phyloP scores from a whole-genome alignment of 2,888 invertebrate genomes.

The Megamerina dolium region DNA sequence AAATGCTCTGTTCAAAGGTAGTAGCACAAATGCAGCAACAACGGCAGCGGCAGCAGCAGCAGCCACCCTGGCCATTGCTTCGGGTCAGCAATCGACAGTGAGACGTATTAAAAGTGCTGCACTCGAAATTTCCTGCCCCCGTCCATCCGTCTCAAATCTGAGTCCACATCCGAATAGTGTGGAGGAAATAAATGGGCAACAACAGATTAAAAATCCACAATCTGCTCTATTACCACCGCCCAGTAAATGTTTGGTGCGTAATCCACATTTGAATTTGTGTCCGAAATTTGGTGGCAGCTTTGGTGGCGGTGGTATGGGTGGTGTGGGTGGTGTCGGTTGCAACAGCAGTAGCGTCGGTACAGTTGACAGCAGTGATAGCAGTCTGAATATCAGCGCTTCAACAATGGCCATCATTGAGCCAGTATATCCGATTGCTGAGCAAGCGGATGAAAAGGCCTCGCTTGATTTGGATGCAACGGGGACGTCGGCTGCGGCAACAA shows the following conservation, averaged over 20 bases:
- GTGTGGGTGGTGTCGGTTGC: too few species aligned
- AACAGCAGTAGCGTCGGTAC: constrained; percentile 22
- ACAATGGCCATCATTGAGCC: constrained; percentile 42
- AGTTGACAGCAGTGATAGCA: constrained; percentile 40
- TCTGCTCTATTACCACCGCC: constrained; percentile 62
- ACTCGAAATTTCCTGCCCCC: constrained; percentile 64
- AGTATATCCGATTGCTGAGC: constrained; percentile 76
- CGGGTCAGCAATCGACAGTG: constrained; percentile 43
- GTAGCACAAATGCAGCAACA: constrained; percentile 15
- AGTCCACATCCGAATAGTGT: constrained; percentile 78
- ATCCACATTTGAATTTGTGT: constrained; percentile 65
- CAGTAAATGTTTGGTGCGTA: constrained; percentile 63
- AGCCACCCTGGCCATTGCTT: constrained; percentile 10
- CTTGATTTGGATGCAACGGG: constrained; percentile 28
- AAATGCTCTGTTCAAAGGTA: constrained; percentile 38
- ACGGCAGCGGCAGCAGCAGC: constrained; percentile 21
- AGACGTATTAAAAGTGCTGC: constrained; percentile 66
- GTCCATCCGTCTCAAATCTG: constrained; percentile 63
- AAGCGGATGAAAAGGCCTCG: constrained; percentile 64
- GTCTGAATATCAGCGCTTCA: constrained; percentile 40
- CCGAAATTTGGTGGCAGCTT: constrained; percentile 50
- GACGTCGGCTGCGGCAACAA: too few species aligned
- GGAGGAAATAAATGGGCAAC: constrained; percentile 64
- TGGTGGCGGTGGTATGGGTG: constrained; percentile 26
- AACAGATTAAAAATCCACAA: constrained; percentile 59